phyloP scores from a whole-genome alignment of 92 coral and sea anemone species.

The Palythoa caribaeorum region DNA sequence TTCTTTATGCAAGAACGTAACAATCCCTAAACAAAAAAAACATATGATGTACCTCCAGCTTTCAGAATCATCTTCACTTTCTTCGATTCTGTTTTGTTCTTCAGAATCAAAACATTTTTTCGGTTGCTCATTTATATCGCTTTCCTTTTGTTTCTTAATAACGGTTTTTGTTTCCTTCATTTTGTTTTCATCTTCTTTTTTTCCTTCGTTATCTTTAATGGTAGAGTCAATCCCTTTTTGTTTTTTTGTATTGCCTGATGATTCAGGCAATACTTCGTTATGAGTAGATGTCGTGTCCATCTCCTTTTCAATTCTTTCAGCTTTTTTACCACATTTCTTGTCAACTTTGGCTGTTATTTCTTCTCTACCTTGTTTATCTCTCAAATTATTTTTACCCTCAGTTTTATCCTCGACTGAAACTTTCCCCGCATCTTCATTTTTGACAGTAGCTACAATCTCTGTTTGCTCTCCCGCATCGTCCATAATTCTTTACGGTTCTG shows the following conservation, averaged over 20 bases:
- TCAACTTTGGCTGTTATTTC: background rate
- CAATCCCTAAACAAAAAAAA: constrained; percentile 25
- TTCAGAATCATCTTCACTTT: background rate
- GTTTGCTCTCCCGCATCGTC: background rate
- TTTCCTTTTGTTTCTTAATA: background rate
- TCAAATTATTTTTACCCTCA: background rate
- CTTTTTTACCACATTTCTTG: background rate
- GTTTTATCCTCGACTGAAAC: background rate
- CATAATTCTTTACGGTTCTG: background rate
- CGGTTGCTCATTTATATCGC: background rate
- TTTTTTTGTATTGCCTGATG: background rate
- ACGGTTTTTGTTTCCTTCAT: background rate
- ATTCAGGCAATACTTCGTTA: background rate
- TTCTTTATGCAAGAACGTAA: constrained; percentile 25
- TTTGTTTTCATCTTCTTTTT: background rate
- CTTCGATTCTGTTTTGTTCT: background rate
- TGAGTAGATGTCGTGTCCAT: background rate
- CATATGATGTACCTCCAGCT: constrained; percentile 30
- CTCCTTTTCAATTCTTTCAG: background rate
- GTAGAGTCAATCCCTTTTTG: background rate
- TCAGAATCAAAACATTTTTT: background rate
- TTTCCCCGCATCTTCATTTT: background rate
- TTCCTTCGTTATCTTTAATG: background rate
- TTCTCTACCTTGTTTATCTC: background rate
- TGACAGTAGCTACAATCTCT: background rate